Evolutionary conservation across 2,888 invertebrate genomes (phyloP).

Genomic region (Troglohyphantes excavatus): DNA sequence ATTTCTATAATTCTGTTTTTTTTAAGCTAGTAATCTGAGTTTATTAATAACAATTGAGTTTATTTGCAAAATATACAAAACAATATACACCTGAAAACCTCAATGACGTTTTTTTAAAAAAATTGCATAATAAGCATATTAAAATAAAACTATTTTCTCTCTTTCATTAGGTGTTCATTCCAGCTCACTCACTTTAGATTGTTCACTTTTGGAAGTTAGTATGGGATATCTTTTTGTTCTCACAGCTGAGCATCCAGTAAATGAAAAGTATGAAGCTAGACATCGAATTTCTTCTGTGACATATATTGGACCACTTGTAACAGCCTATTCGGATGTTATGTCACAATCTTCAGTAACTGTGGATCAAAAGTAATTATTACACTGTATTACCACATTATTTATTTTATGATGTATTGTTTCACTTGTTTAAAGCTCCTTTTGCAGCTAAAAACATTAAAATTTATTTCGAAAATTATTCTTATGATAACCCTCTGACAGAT

Average conservation of each 20-base stretch:
- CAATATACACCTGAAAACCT: too few relatives aligned
- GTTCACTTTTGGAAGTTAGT: constrained; percentile 73
- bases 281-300: constrained; percentile 64
- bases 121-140: too few relatives aligned
- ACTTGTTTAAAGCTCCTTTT: background rate
- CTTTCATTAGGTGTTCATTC: constrained; percentile 28
- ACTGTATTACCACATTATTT: too few relatives aligned
- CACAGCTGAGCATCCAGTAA: constrained; percentile 67
- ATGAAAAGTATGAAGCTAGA: constrained; percentile 73
- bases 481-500: too few relatives aligned
- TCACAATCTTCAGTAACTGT: constrained; percentile 60
- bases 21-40: too few relatives aligned
- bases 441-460: background rate
- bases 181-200: constrained; percentile 71
- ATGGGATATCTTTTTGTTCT: constrained; percentile 78
- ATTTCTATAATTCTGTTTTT: too few relatives aligned
- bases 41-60: too few relatives aligned
- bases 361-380: constrained; percentile 65
- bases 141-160: too few relatives aligned
- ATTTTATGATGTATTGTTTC: too few relatives aligned
- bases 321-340: constrained; percentile 75
- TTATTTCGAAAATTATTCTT: background rate
- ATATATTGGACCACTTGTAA: constrained; percentile 79
- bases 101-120: too few relatives aligned
- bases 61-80: too few relatives aligned